Conservation (phyloP, 2,113 vertebrate genomes). For the Hypomesus transpacificus region DNA sequence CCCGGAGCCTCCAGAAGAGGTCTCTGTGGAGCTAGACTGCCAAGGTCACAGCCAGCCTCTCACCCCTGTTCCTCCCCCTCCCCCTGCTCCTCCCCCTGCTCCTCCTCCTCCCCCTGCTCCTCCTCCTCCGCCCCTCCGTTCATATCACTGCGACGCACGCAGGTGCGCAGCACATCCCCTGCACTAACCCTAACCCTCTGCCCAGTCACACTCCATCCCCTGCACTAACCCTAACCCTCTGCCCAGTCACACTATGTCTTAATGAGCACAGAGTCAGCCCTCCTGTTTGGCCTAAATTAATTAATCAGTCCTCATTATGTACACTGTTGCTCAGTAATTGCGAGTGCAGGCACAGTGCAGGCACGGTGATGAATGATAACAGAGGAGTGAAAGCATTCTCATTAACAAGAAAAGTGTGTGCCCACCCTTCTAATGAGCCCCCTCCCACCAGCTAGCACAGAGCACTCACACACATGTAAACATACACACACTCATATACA, state of each 20-base stretch:
- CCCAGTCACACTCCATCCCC: conserved; percentile 8
- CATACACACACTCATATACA: background rate
- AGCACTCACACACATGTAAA: conserved; percentile 20
- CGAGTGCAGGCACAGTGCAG: conserved; percentile 54
- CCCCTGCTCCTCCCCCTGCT: too few species aligned
- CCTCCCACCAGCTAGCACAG: conserved; percentile 50
- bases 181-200: too few species aligned
- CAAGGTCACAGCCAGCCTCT: background rate
- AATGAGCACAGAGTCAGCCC: conserved; percentile 66
- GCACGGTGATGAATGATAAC: conserved; percentile 66
- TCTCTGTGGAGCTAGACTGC: conserved; percentile 34
- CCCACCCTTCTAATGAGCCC: conserved; percentile 65
- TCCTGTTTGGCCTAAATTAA: conserved; percentile 76
- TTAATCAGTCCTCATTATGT: conserved; percentile 77
- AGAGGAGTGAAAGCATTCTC: conserved; percentile 62
- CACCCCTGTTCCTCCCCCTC: background rate
- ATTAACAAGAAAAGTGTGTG: conserved; percentile 66
- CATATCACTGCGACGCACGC: background rate
- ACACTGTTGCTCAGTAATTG: conserved; percentile 72
- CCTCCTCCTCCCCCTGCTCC: too few species aligned
- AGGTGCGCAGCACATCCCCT: conserved; percentile 34
- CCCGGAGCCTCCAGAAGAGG: conserved; percentile 53
- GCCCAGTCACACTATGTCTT: conserved; percentile 41
- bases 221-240: background rate
- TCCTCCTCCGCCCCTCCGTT: too few species aligned